A percentile compares a stretch with the other conserved stretches of the same genome.
phyloP scores from a whole-genome alignment of 2,113 vertebrate genomes.

The Dasyprocta punctata region DNA sequence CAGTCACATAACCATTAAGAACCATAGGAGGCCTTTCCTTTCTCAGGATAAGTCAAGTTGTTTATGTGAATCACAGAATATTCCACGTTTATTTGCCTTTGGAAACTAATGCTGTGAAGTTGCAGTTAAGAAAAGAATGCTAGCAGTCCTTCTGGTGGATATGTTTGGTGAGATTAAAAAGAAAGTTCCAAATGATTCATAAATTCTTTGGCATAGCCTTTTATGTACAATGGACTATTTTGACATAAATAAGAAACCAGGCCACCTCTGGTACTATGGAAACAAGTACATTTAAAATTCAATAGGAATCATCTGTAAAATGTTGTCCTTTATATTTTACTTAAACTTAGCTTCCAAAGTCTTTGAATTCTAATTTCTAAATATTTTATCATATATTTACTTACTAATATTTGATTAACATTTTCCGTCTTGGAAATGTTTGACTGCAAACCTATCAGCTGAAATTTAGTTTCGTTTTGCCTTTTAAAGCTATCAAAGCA shows the following conservation, averaged over 20 bases:
- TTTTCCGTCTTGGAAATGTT: not conserved
- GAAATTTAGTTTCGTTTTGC: not conserved
- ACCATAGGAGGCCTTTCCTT: slow-evolving; percentile 71
- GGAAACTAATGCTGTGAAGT: slow-evolving; percentile 74
- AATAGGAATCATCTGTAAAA: not conserved
- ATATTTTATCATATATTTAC: not conserved
- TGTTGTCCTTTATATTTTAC: not conserved
- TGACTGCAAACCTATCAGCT: not conserved
- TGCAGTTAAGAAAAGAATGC: slow-evolving; percentile 58
- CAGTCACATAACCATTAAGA: slow-evolving; percentile 52
- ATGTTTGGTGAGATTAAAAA: slow-evolving; percentile 25
- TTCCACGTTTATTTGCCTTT: slow-evolving; percentile 70
- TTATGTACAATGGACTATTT: not conserved
- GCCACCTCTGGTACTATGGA: not conserved
- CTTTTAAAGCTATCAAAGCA: not conserved
- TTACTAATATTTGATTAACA: not conserved
- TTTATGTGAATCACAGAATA: slow-evolving; percentile 71
- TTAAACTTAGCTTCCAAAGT: not conserved
- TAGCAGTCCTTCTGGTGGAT: slow-evolving; percentile 25
- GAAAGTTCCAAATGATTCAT: not conserved
- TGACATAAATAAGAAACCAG: not conserved
- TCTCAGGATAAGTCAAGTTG: slow-evolving; percentile 70
- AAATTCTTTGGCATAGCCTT: not conserved
- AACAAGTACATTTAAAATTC: not conserved
- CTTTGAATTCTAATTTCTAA: not conserved